Percentiles rank a stretch among this genome's conserved stretches.
Evolutionary conservation across 2,888 invertebrate genomes (phyloP).

Genomic region (Polydrusus cervinus): DNA sequence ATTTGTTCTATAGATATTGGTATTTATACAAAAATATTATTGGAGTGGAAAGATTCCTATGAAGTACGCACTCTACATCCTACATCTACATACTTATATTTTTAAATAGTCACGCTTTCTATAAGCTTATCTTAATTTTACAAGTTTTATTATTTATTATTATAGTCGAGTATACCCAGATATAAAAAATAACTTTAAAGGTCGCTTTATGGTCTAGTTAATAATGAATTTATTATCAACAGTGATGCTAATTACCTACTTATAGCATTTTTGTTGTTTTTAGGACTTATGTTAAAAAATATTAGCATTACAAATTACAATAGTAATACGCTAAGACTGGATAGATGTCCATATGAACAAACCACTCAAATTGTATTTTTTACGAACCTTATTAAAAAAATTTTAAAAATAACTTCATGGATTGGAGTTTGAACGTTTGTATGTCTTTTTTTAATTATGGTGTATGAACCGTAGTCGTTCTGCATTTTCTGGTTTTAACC

Average conservation of each 20-base stretch:
- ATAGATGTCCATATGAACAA: no score
- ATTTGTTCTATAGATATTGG: no score
- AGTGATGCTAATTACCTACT: neutral
- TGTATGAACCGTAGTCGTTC: no score
- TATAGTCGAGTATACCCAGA: neutral
- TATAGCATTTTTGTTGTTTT: neutral
- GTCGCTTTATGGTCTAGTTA: conserved; percentile 10
- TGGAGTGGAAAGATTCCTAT: conserved; percentile 8
- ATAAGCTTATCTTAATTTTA: neutral
- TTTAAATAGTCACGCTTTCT: conserved; percentile 11
- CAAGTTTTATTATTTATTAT: neutral
- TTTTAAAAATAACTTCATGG: no score
- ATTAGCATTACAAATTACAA: no score
- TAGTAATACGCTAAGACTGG: no score
- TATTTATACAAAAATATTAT: neutral
- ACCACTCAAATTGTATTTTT: no score
- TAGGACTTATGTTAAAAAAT: no score
- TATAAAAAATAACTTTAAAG: neutral
- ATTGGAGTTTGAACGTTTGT: no score
- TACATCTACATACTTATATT: conserved; percentile 3
- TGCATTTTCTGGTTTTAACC: no score
- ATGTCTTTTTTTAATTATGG: no score
- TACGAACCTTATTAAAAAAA: no score
- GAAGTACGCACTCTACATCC: neutral
- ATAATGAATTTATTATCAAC: neutral